Base-by-base conservation (phyloP, 2,888 invertebrate species). In the Sceliomorpha sp. region DNA sequence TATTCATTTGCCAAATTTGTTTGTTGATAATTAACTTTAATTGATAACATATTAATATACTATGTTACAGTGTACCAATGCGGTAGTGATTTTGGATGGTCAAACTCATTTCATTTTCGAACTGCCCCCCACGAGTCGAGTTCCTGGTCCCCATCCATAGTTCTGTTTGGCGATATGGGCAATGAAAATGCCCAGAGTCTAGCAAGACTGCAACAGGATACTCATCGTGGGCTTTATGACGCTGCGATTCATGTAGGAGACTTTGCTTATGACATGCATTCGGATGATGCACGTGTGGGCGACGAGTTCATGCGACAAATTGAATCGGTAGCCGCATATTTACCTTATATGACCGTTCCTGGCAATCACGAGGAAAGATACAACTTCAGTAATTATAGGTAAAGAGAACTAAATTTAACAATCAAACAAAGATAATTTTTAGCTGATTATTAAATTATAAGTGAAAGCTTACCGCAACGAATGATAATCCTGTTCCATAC, bases 241-340 rank as follows among this genome's bases (percentile, higher is more conserved):
- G 92, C 95, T 55, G 92, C 96, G 51, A 90, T 98, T 50, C 98
- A 98, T 89, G 95, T 97, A 32, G 97, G 97, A 0, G 98, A 98
- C 90, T 96, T 98, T 89, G 98, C 97, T 0, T 98, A 98, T 88
- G 96, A 98, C 88, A 95, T 98, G 96, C 90, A 96, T 88, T 89
- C 92, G 76, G 91, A 95, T 73, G 90, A 97, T 83, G 97, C 94
- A 0, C 88, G 89, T 58, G 93, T 96, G 15, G 98, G 98, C 0
- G 97, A 98, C 90, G 92, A 94, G 85, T 98, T 97, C 89, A 97
- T 98, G 97, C 91, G 94, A 2, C 95, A 96, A 90, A 93, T 98
- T 62, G 93, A 98, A 89, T 92, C 95, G 0, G 91, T 98, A 27
- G 97, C 98, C 13, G 96, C 95, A 13, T 93, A 94, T 85, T 90